Evolutionary conservation across 2,797 vertebrate genomes (phyloP).

Genomic region (Enteromius unitaeniatus): DNA sequence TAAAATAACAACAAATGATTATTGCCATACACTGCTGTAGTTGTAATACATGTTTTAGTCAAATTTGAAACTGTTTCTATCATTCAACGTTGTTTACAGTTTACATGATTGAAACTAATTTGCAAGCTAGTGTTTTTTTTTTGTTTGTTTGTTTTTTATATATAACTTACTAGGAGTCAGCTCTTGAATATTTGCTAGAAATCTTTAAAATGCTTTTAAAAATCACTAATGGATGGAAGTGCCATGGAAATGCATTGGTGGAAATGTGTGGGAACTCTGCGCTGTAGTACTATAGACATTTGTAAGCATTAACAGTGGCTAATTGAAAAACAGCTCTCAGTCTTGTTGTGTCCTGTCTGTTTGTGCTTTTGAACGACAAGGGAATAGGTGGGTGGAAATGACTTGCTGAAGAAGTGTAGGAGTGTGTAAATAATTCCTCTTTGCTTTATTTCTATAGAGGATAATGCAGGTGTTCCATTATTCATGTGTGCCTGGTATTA

Average conservation of each 20-base stretch:
- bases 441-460: constrained; percentile 31
- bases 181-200: background rate
- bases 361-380: background rate
- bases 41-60: background rate
- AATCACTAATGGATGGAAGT: background rate
- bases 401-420: background rate
- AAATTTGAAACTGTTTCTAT: background rate
- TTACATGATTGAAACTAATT: background rate
- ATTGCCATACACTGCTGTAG: background rate
- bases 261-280: background rate
- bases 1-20: background rate
- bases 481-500: constrained; percentile 71
- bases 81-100: background rate
- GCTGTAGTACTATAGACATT: background rate
- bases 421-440: constrained; percentile 31
- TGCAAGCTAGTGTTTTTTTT: background rate
- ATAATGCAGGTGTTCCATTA: constrained; percentile 71
- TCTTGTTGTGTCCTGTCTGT: background rate
- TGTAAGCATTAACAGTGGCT: background rate
- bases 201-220: background rate
- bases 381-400: constrained; percentile 29
- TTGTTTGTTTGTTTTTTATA: no score
- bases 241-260: background rate
- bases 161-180: background rate
- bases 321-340: constrained; percentile 32